phyloP scores from a whole-genome alignment of 1,140 invertebrate species.

The Lepidotrigona ventralis region DNA sequence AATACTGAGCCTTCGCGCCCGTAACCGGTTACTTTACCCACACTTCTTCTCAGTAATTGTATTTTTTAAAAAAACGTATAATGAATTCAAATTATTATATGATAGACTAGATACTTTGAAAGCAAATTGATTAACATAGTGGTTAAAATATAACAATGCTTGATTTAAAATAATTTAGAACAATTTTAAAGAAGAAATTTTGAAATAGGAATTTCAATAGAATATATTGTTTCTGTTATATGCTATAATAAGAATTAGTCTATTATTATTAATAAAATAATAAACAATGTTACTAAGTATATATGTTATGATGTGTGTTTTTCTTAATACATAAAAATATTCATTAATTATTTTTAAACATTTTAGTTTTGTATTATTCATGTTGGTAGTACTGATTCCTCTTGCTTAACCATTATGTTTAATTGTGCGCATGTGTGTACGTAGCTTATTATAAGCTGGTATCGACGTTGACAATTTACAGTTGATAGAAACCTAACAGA shows the following conservation, averaged over 20 bases:
- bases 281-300: not conserved
- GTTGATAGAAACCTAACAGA: conserved; percentile 32
- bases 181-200: not conserved
- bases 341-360: not conserved
- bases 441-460: conserved; percentile 24
- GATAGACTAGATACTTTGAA: not conserved
- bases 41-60: not conserved
- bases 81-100: not conserved
- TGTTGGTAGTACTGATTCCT: conserved; percentile 36
- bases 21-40: too few relatives aligned
- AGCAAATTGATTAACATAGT: not conserved
- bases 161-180: not conserved
- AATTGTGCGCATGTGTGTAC: conserved; percentile 53
- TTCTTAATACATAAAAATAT: not conserved
- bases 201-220: not conserved
- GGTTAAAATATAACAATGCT: not conserved
- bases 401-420: conserved; percentile 5
- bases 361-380: not conserved
- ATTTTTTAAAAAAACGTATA: not conserved
- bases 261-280: not conserved
- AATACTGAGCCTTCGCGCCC: too few relatives aligned
- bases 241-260: not conserved
- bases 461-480: conserved; percentile 54
- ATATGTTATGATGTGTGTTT: not conserved
- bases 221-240: not conserved